Evolutionary conservation across 2,888 invertebrate species (phyloP), one percentile per base, ranked within the genome.

Genomic region (Polia nebulosa): DNA sequence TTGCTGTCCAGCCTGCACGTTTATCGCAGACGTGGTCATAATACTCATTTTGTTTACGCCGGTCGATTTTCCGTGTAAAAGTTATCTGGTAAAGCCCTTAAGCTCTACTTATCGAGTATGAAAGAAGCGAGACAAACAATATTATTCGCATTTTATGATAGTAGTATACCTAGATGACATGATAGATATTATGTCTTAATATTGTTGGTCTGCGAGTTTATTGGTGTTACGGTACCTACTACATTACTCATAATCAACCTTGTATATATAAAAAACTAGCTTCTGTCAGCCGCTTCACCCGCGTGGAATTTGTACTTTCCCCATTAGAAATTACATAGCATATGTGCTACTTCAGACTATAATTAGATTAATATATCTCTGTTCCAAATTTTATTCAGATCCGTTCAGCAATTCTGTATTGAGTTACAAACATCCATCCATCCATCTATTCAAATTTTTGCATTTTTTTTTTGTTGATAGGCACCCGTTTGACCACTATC

Each of bases 41-140:
- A 58, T 58, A 59, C 20, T 72, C 52, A 72, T 72, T 71, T 58
- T 63, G 61, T 67, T 57, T 52, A 63, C 44, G 59, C 56, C 56
- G 56, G 56, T 61, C 53, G 27, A 36, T 63, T 47, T 74, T 27
- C 75, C 65, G 32, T 63, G 27, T 62, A 62, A 74, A 75, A 79
- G 56, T 75, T 75, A 76, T 76, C 76, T 68, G 4, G 27, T 20
- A 60, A 78, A 76, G 51, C 80, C 32, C 11, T 34, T 52, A 76
- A 79, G 62, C 80, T 57, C 25, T 79, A 63, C 36, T 68, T 76
- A 79, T 79, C 76, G 52, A 60, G 51, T 59, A 72, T 72, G 62
- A 68, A 57, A 68, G 80, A 75, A 75, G 76, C 80, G 80, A 74
- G 47, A 63, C 76, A 60, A 73, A 74, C 76, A 68, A 39, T 75